Base-by-base conservation (phyloP, 2,888 invertebrate genomes). In the Agriopis aurantiaria region DNA sequence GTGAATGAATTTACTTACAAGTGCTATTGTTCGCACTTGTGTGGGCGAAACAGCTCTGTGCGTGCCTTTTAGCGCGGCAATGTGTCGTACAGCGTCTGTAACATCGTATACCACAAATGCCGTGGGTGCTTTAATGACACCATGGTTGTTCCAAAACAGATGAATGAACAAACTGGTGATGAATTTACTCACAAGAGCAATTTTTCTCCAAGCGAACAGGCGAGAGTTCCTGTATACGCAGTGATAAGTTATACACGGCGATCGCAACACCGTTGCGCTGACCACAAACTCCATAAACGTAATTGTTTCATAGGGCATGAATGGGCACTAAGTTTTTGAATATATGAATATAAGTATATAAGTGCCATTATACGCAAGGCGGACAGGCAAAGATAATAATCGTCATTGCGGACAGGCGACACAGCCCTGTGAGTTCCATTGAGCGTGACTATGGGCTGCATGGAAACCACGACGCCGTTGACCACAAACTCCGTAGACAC, bases 331-430 rank as follows among this genome's bases (percentile, higher is more conserved):
- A 0, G 10, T 10, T 5, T 9, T 45, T 57, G 6, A n/a, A 11
- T 59, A 33, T n/a, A n/a, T n/a, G n/a, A n/a, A n/a, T n/a, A n/a
- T n/a, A 2, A 82, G 88, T 87, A n/a, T 78, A 91, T 91, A 86
- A 68, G 79, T 86, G 71, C 87, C 88, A 68, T 83, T 88, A 70
- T 87, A 91, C 41, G 70, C 59, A 0, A 71, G 63, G 1, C 78
- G 81, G 10, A 74, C 64, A 8, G 8, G 8, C 8, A 41, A 41
- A 41, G 17, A 23, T 23, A 23, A 23, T 23, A 23, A 23, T 23
- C 17, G 17, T 23, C 17, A 23, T 23, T 23, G 17, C 17, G 17
- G 2, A 23, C 17, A 0, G 81, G 63, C 0, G 81, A 71, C 8
- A 57, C 52, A 7, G 52, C 61, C 1, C 69, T 49, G n/a, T 51